Evolutionary conservation across 2,113 vertebrate species (phyloP), one percentile per base, ranked within the genome.

Genomic region (Gallinago undulata): DNA sequence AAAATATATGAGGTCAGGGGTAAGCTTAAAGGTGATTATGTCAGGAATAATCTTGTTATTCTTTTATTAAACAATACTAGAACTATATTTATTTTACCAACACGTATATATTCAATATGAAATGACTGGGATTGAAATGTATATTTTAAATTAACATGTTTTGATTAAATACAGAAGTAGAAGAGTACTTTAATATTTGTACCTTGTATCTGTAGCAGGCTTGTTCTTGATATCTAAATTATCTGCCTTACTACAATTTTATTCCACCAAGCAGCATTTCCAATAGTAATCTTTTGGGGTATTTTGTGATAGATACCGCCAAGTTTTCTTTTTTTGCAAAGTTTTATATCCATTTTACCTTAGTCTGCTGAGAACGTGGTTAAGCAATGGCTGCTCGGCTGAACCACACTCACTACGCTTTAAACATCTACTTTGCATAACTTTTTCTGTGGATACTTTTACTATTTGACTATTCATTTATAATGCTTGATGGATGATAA

Each of bases 1-100:
- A 96, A 96, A 90, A 96, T 83, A 86, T 89, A 91, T 85, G 89
- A 96, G 97, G 97, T 93, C 94, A 92, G 93, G 94, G 93, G 80
- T 62, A 91, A 95, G 94, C 83, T 96, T 94, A 85, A 96, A 69
- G 92, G 97, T 89, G 94, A 88, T 93, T 94, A 93, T 69, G 45
- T 75, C 80, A 97, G 94, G 90, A 94, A 90, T 90, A 48, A 66
- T 89, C 91, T 93, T 93, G 63, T 94, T 89, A 77, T 90, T 93
- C 93, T 86, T 95, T 83, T 94, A 81, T 39, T 47, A 96, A 92
- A 73, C 81, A 88, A 90, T 69, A 67, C 57, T 56, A 84, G 70
- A 85, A 13, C 70, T 56, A 31, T 94, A 86, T 96, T 96, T 97
- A 83, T 91, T 89, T 93, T 92, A 72, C 41, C 57, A 87, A 76